Base-by-base conservation (phyloP, 2,113 vertebrate genomes). In the Pterophyllum scalare region DNA sequence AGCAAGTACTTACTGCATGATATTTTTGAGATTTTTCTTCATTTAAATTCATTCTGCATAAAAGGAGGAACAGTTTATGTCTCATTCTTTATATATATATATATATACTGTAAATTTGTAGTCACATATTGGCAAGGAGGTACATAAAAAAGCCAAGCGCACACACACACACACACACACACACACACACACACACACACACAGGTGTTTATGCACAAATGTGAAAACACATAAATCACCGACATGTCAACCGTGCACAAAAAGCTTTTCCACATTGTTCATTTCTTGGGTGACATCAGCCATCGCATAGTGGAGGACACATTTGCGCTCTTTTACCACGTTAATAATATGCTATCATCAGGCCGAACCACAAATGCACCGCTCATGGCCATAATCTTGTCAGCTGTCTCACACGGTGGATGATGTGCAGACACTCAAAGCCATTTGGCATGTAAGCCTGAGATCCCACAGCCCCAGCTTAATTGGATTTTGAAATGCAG, bases 401-500 rank as follows among this genome's bases (percentile, higher is more conserved):
- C 93, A 91, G 83, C 89, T 90, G 90, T 91, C 85, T 90, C 81
- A 43, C 89, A 82, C 58, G 40, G 77, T 52, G 72, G 83, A 88
- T 88, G 91, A 91, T 82, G 83, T 75, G 81, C 90, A 91, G 77
- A 89, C 93, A 84, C 89, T 91, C 87, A 81, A 57, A 94, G 85
- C 87, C 87, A 87, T 91, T 91, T 90, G 92, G 83, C 88, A 80
- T 81, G 89, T 81, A 64, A 77, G 65, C 54, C 85, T 83, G 83
- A 89, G 85, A 92, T 92, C 90, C 84, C 89, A 89, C 75, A 92
- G 90, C 79, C 61, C 75, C 58, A 22, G 81, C 75, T 88, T 93
- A 92, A 93, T 92, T 93, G 91, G 93, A 93, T 92, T 94, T 87
- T 88, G 86, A 90, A 89, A 90, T 86, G 86, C 46, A 20, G 82